Evolutionary conservation across 2,888 invertebrate genomes (phyloP).

Genomic region (Junonia oenone): DNA sequence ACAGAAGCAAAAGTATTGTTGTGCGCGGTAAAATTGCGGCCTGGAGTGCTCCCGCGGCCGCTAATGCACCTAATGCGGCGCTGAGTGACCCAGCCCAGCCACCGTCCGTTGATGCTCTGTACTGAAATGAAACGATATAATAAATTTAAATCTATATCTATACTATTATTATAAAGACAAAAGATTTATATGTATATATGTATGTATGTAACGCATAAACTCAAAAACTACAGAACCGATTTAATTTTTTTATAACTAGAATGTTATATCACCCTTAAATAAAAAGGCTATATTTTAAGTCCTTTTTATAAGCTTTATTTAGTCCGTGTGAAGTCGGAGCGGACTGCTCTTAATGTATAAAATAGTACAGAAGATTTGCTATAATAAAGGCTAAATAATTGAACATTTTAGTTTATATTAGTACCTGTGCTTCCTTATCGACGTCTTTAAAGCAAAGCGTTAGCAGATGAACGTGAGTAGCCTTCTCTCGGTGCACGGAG

Average conservation of each 20-base stretch:
- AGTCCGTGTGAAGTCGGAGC: no score
- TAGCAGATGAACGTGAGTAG: constrained; percentile 90
- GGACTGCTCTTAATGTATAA: no score
- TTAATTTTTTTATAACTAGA: no score
- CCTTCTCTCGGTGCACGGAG: constrained; percentile 93
- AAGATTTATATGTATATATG: no score
- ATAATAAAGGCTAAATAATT: neutral
- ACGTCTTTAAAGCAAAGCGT: constrained; percentile 92
- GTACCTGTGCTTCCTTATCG: constrained; percentile 89
- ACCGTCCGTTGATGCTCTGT: constrained; percentile 90
- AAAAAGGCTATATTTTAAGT: no score
- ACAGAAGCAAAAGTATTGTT: constrained; percentile 88
- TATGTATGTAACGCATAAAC: no score
- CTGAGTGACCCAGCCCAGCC: constrained; percentile 91
- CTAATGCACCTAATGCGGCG: constrained; percentile 86
- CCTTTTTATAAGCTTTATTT: no score
- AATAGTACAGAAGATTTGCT: no score
- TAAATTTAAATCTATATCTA: no score
- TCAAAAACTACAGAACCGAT: no score
- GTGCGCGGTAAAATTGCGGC: constrained; percentile 91
- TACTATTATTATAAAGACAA: neutral
- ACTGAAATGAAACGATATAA: constrained; percentile 75
- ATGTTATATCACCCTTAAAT: no score
- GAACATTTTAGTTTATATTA: neutral
- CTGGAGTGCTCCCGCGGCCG: constrained; percentile 87